Base-by-base conservation (phyloP, 2,888 invertebrate species). In the Orthonevra nobilis region DNA sequence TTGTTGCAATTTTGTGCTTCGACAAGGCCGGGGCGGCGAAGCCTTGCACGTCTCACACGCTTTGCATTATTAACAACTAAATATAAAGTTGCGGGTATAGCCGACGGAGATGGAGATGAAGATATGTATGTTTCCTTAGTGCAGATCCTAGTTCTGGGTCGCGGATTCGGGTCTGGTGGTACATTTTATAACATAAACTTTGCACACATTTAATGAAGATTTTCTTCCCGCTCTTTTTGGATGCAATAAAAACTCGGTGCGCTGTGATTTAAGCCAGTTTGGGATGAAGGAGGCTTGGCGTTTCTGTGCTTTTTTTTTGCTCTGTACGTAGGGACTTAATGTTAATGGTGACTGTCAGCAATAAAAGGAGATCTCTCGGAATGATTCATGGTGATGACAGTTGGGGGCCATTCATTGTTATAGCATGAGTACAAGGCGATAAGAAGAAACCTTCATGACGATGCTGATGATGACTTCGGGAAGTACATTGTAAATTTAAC, bases 61-160 rank as follows among this genome's bases (percentile, higher is more conserved):
- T 72, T 72, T 79, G 72, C 77, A 72, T 79, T 79, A 68, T 73
- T 73, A 79, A 61, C 40, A 68, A 63, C 60, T 56, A 72, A 79
- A 46, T 54, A 79, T 36, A 72, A 79, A 68, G 72, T 79, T 61
- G 72, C 56, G 23, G 6, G 52, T 15, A 46, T 61, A 34, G 38
- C n/a, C n/a, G n/a, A n/a, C n/a, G n/a, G n/a, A n/a, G n/a, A n/a
- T n/a, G n/a, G n/a, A n/a, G n/a, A 26, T 9, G 12, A 23, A 36
- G 52, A 52, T 52, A 36, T 60, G 19, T n/a, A n/a, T n/a, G n/a
- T 14, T 42, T 20, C 2, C 40, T 58, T n/a, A 9, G 38, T 52
- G 3, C 14, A 38, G 52, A 15, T 26, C 2, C 2, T 6, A 14
- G 17, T 23, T 20, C 9, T 50, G 23, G 38, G 14, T 17, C 3